A percentile compares a stretch with the other conserved stretches of the same genome.
phyloP scores from a whole-genome alignment of 2,113 vertebrate genomes.

The Hemiprocne comata region DNA sequence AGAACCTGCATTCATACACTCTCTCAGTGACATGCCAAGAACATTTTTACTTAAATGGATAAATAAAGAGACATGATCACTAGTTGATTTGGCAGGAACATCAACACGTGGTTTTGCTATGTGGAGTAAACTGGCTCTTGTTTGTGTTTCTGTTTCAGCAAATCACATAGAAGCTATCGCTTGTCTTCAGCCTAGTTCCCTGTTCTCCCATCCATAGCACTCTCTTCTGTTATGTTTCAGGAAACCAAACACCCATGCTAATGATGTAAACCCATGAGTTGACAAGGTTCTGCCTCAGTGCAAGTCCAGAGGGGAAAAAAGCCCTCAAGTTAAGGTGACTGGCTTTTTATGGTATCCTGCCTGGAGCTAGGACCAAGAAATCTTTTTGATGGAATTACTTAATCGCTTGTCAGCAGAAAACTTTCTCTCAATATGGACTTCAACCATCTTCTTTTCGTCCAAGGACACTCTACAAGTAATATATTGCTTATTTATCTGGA shows the following conservation, averaged over 20 bases:
- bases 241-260: slow-evolving; percentile 59
- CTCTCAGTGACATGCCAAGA: background rate
- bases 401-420: slow-evolving; percentile 65
- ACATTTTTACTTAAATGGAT: background rate
- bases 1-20: background rate
- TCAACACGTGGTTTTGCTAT: background rate
- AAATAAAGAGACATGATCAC: background rate
- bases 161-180: background rate
- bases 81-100: background rate
- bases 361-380: slow-evolving; percentile 14
- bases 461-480: background rate
- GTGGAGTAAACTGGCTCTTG: background rate
- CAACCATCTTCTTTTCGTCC: background rate
- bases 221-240: slow-evolving; percentile 35
- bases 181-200: background rate
- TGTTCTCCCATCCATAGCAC: background rate
- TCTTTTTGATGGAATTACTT: slow-evolving; percentile 21
- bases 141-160: slow-evolving; percentile 32
- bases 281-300: slow-evolving; percentile 50
- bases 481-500: background rate
- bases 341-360: slow-evolving; percentile 25
- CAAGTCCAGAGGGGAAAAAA: background rate
- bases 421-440: slow-evolving; percentile 12
- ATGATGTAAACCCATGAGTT: slow-evolving; percentile 21
- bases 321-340: background rate